Percentiles rank a stretch among this genome's conserved stretches.
phyloP scores from a whole-genome alignment of 1,140 invertebrate species.

The Hylaeus anthracinus region DNA sequence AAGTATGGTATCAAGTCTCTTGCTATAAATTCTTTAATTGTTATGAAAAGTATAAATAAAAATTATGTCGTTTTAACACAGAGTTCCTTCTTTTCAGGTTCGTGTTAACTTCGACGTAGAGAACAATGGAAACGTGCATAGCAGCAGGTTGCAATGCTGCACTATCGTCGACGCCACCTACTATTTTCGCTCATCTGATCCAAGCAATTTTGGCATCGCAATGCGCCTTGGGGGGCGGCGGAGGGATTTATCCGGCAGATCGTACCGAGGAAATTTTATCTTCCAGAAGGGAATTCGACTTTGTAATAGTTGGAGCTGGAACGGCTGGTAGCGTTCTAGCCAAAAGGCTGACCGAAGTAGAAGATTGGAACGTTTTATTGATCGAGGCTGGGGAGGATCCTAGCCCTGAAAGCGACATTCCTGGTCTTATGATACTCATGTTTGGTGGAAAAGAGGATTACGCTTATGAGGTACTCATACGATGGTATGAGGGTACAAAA shows the following conservation, averaged over 20 bases:
- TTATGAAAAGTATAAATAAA: too few relatives aligned
- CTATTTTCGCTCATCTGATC: slow-evolving; percentile 76
- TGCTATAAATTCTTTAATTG: too few relatives aligned
- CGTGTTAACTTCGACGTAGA: too few relatives aligned
- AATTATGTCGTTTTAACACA: too few relatives aligned
- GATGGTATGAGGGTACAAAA: too few relatives aligned
- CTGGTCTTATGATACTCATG: slow-evolving; percentile 79
- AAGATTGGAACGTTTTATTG: slow-evolving; percentile 78
- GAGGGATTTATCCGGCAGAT: slow-evolving; percentile 74
- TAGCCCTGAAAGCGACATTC: slow-evolving; percentile 77
- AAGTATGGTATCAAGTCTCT: too few relatives aligned
- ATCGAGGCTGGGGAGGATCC: slow-evolving; percentile 83
- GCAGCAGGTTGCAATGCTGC: slow-evolving; percentile 59
- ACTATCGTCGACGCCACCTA: background rate
- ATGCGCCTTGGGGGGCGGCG: slow-evolving; percentile 74
- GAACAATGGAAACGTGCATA: slow-evolving; percentile 71
- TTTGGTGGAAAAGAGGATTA: slow-evolving; percentile 84
- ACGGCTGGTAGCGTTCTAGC: slow-evolving; percentile 86
- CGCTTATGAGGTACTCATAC: slow-evolving; percentile 81
- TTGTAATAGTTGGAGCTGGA: slow-evolving; percentile 83
- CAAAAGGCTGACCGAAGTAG: slow-evolving; percentile 81
- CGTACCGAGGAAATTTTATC: slow-evolving; percentile 78
- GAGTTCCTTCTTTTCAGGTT: too few relatives aligned
- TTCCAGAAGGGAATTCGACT: slow-evolving; percentile 78
- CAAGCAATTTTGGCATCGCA: slow-evolving; percentile 81